Conservation (phyloP, 1,140 invertebrate genomes). For the Drosophila pallidifrons region DNA sequence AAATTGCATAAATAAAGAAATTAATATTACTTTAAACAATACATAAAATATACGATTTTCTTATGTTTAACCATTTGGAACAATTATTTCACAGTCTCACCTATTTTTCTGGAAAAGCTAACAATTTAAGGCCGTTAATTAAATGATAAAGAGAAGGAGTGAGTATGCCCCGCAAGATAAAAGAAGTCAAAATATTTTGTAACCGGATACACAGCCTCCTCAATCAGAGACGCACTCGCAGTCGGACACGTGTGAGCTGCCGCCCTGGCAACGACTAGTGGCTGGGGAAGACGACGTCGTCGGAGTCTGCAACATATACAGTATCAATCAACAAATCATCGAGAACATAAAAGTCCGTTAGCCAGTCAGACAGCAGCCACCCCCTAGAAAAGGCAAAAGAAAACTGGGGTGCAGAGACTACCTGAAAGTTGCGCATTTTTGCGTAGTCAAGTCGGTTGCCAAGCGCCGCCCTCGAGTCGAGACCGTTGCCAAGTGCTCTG, state of each 20-base stretch:
- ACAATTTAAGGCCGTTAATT: conserved; percentile 72
- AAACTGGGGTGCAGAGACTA: not conserved
- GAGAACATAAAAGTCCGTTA: conserved; percentile 42
- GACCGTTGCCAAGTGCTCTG: conserved; percentile 64
- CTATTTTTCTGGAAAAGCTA: conserved; percentile 6
- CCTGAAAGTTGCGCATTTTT: conserved; percentile 30
- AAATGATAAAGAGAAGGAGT: conserved; percentile 58
- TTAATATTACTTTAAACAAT: too few relatives aligned
- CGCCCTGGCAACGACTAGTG: conserved; percentile 58
- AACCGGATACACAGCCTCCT: conserved; percentile 67
- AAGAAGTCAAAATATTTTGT: conserved; percentile 81
- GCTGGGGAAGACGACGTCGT: conserved; percentile 10
- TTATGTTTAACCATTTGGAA: too few relatives aligned
- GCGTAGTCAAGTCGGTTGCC: conserved; percentile 45
- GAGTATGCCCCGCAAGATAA: conserved; percentile 57
- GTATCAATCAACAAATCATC: conserved; percentile 74
- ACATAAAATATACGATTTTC: too few relatives aligned
- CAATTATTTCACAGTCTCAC: not conserved
- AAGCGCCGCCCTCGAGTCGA: conserved; percentile 63
- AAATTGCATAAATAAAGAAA: too few relatives aligned
- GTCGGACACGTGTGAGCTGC: conserved; percentile 70
- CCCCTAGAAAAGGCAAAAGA: conserved; percentile 24
- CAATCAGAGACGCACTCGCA: conserved; percentile 58
- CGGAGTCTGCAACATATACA: conserved; percentile 61
- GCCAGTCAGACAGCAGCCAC: conserved; percentile 71